Base-by-base conservation (phyloP, 1,140 invertebrate species). In the Bombus breviceps region DNA sequence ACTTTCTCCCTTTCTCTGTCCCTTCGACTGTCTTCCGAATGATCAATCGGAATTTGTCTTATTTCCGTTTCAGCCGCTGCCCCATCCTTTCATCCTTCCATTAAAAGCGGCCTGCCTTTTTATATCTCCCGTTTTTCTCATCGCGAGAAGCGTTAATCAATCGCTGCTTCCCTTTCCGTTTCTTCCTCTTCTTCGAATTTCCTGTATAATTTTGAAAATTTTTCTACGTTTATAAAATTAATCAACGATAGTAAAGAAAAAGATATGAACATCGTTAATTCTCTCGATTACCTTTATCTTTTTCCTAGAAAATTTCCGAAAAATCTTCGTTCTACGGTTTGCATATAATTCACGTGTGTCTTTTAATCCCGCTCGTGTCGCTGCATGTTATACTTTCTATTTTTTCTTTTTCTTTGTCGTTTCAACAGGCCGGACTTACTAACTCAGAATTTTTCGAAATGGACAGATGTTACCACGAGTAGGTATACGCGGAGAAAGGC, bases 101-200 rank as follows among this genome's bases (percentile, higher is more conserved):
- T 69, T 62, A 41, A 37, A 34, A 34, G 62, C 8, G 32, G 28
- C 47, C 22, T n/a, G 41, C 15, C 34, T 57, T 68, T 15, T 66
- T 69, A n/a, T 25, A 13, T 22, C 5, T 13, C 57, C 59, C 72
- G 15, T 66, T 74, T 43, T 53, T 71, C 59, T 37, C 18, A 15
- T 25, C 13, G n/a, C 43, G 13, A 39, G 66, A 53, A 84, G 59
- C 73, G 68, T 84, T 90, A 85, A 90, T 91, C 84, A 90, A 84
- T 85, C 73, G 68, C 18, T 64, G 8, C 28, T 28, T 62, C 57
- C 64, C 39, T 68, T 41, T 73, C 32, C 28, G 66, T 78, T 72
- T 78, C 9, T 28, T 32, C n/a, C 15, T 25, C 25, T 39, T 28
- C 18, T 25, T 34, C 25, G 37, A 47, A 71, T 80, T 34, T 22